phyloP scores from a whole-genome alignment of 2,113 vertebrate species.

The Halcyon senegalensis region DNA sequence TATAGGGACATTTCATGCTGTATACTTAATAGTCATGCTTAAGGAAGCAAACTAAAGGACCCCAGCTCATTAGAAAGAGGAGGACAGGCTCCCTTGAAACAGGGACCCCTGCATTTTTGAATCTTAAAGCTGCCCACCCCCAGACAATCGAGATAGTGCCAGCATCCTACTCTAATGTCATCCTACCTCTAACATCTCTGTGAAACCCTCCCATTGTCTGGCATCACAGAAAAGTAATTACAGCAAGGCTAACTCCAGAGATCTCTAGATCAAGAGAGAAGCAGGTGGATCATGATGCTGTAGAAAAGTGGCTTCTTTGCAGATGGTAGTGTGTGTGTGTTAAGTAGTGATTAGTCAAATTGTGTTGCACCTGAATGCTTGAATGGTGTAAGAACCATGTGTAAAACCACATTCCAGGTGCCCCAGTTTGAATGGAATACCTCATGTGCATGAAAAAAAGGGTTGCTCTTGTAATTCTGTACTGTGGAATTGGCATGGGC shows the following conservation, averaged over 20 bases:
- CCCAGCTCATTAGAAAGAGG: background rate
- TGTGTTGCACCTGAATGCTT: background rate
- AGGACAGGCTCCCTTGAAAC: background rate
- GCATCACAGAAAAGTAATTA: background rate
- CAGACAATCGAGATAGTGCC: rapidly evolving
- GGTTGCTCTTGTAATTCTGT: background rate
- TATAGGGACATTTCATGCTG: background rate
- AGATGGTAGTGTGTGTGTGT: background rate
- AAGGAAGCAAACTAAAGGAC: background rate
- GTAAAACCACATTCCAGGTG: rapidly evolving
- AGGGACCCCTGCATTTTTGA: background rate
- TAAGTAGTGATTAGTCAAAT: background rate
- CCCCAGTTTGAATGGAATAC: background rate
- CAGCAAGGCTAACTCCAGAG: background rate
- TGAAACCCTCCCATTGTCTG: background rate
- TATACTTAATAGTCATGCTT: background rate
- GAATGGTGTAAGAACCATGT: rapidly evolving
- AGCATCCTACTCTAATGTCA: background rate
- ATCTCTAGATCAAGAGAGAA: background rate
- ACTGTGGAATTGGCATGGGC: rapidly evolving
- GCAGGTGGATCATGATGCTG: background rate
- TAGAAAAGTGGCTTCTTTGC: background rate
- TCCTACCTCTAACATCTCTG: background rate
- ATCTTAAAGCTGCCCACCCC: background rate
- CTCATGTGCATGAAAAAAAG: background rate